Percentiles rank a stretch among this genome's conserved stretches.
Conservation (phyloP, 2,113 vertebrate genomes). For the Calidris pugnax region DNA sequence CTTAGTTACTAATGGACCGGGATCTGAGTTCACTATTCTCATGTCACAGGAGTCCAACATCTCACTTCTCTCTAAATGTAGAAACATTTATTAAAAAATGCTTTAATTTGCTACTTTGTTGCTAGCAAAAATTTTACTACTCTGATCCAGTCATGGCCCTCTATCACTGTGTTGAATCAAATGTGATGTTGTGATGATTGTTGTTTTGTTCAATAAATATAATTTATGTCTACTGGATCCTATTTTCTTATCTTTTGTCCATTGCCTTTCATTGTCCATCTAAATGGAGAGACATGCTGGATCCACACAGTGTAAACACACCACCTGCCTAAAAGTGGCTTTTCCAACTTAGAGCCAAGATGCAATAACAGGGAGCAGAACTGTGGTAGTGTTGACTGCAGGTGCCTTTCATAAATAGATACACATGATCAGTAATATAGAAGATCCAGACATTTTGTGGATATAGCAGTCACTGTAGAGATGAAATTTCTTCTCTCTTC, state of each 20-base stretch:
- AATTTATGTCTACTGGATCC: background rate
- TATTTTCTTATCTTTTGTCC: background rate
- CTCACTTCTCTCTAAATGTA: background rate
- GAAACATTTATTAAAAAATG: background rate
- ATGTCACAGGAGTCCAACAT: background rate
- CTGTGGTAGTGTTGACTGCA: background rate
- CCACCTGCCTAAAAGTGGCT: background rate
- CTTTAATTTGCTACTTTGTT: background rate
- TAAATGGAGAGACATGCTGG: background rate
- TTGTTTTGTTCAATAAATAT: background rate
- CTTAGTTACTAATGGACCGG: conserved; percentile 5
- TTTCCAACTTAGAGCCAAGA: background rate
- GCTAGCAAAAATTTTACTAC: background rate
- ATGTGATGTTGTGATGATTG: background rate
- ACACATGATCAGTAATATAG: background rate
- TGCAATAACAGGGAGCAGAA: background rate
- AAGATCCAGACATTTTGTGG: background rate
- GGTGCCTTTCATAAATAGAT: background rate
- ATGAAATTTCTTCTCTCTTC: background rate
- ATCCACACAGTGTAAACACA: background rate
- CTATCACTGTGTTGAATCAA: background rate
- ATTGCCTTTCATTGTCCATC: background rate
- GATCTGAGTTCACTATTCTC: background rate
- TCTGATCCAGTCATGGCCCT: background rate
- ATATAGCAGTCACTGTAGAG: background rate